Base-by-base conservation (phyloP, 2,888 invertebrate species). In the Mongoloraphidia duomilia region DNA sequence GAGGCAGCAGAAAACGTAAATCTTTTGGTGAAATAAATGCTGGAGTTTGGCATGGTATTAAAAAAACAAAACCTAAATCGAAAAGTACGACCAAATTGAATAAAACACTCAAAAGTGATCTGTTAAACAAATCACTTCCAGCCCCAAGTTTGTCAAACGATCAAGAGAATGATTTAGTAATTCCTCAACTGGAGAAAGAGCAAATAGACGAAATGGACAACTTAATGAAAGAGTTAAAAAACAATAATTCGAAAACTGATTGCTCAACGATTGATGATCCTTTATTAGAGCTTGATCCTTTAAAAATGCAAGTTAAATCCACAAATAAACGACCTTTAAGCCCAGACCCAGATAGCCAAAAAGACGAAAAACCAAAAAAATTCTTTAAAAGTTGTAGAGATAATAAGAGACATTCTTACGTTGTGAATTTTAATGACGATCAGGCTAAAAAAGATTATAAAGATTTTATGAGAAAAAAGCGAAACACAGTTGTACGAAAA, bases 41-140 rank as follows among this genome's bases (percentile, higher is more conserved):
- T 51, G 82, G 82, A 1, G 82, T 82, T 0, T 64, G 69, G 50
- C 82, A 82, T 58, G 76, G 71, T 52, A 79, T 82, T 46, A 70
- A 71, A 44, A 79, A 75, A 60, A 80, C 79, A 0, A 82, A 76
- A 63, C 60, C 67, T 1, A 69, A 70, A 46, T 45, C 49, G 10
- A 61, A 61, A 50, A 41, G 55, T 9, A 51, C 26, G 26, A 6
- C 26, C 6, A 26, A 6, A 26, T 26, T 26, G 6, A 26, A 26
- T 6, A 26, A 26, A 26, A 6, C 26, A 6, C 26, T 26, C 26
- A 26, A 26, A 6, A 26, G 6, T 26, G 26, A 6, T 6, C 26
- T 26, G 26, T 26, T 26, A 26, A 26, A 26, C 26, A 26, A 26
- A 26, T 26, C 26, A 26, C 26, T 26, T 26, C 26, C 26, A 26